Base-by-base conservation (phyloP, 2,113 vertebrate species). In the Pseudois nayaur region DNA sequence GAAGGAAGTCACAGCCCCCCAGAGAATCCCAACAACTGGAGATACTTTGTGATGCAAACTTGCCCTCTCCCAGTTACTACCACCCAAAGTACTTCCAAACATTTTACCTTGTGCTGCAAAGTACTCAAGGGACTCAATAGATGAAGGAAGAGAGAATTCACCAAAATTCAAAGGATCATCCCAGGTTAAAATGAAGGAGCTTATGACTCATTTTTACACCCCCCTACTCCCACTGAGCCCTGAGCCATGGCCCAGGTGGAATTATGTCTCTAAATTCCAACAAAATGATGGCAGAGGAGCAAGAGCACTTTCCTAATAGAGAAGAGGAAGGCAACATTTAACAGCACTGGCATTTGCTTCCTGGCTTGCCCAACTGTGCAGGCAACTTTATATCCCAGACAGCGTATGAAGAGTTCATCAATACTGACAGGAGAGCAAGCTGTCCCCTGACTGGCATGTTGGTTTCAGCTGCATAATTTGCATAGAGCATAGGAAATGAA, bases 401-500 rank as follows among this genome's bases (percentile, higher is more conserved):
- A 87, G 16, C 25, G 23, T 17, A 36, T 33, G 54, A 45, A 83
- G 43, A 33, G 21, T 52, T 97, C 0, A 1, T 87, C 84, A 67
- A 55, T 88, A 64, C 67, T 36, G 71, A 36, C 52, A 55, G 36
- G 48, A 79, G 29, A 64, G 74, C 21, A 79, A 98, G 95, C 71
- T 43, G 57, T 95, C 45, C 91, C 97, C 96, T 95, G 74, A 95
- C 93, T 92, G 60, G 81, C 0, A 93, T 94, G 94, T 94, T 95
- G 54, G 12, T 67, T 0, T 54, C 88, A 50, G 40, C 21, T 93
- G 64, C 78, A 93, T 57, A 94, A 96, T 89, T 78, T 97, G 87
- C 82, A 60, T 55, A 94, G 67, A 48, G 91, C 90, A 36, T 57
- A 98, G 48, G 36, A 87, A 97, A 86, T 95, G 87, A 13, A 95